Percentiles rank a stretch among this genome's conserved stretches.
These are phyloP conservation scores for Muscina levida DNA, from an alignment of 2,888 invertebrate genomes.

Conservation along the genomic window DNA sequence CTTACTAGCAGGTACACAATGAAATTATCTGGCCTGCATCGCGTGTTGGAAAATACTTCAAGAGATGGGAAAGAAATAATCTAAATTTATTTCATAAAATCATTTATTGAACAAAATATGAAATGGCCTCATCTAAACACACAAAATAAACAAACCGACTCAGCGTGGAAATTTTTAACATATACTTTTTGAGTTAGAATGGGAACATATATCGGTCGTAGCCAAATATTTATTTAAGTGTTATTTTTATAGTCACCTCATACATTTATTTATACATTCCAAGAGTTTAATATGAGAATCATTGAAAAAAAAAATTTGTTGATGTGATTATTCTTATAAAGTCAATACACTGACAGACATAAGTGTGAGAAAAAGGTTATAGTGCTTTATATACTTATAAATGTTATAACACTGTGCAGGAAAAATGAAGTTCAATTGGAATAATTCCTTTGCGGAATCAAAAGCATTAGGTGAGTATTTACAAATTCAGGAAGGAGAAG, in stretches of 20 bases:
- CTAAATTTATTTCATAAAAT: background rate
- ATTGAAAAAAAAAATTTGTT: conserved; percentile 2
- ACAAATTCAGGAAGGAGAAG: no score
- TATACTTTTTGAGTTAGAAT: conserved; percentile 9
- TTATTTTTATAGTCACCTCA: conserved; percentile 53
- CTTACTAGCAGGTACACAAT: no score
- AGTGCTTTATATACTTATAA: no score
- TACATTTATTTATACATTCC: conserved; percentile 16
- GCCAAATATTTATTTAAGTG: conserved; percentile 59
- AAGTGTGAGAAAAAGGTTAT: background rate
- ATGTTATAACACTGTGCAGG: no score
- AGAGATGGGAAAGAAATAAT: background rate
- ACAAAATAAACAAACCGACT: conserved; percentile 5
- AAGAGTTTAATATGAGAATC: background rate
- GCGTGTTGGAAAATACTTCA: background rate
- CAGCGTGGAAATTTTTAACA: background rate
- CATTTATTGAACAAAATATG: background rate
- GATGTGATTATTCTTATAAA: conserved; percentile 1
- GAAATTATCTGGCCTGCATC: no score
- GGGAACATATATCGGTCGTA: background rate
- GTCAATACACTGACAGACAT: background rate
- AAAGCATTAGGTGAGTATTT: no score
- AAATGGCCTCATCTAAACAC: background rate
- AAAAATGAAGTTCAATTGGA: no score
- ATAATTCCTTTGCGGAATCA: no score